Conservation (phyloP, 2,797 vertebrate species). For the Menidia menidia region DNA sequence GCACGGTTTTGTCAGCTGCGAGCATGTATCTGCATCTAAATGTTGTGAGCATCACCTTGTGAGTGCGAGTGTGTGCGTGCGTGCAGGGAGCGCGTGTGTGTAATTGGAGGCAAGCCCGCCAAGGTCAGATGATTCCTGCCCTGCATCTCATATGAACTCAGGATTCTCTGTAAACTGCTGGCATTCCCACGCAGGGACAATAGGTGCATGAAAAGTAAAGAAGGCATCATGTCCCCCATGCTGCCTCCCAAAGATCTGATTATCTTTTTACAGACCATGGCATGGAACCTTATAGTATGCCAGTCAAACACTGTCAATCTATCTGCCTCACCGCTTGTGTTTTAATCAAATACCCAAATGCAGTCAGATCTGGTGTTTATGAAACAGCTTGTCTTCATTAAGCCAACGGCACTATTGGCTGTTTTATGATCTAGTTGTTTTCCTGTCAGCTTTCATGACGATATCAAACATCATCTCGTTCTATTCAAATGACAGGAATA, state of each 20-base stretch:
- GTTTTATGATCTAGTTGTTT: background rate
- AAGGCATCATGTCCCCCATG: constrained; percentile 11
- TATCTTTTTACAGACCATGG: constrained; percentile 8
- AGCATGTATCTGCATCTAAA: constrained; percentile 44
- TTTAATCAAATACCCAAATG: constrained; percentile 29
- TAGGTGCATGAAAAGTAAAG: constrained; percentile 42
- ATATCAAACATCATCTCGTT: background rate
- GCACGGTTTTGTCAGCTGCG: constrained; percentile 29
- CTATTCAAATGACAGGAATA: background rate
- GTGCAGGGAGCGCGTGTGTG: background rate
- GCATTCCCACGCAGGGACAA: constrained; percentile 47
- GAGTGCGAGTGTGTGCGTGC: constrained; percentile 4
- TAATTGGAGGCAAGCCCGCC: constrained; percentile 45
- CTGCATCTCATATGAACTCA: constrained; percentile 68
- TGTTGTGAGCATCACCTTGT: constrained; percentile 13
- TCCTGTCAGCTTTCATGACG: background rate
- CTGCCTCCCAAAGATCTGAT: constrained; percentile 27
- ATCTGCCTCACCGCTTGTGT: constrained; percentile 43
- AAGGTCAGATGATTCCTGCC: constrained; percentile 67
- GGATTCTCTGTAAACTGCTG: constrained; percentile 38
- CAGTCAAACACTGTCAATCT: constrained; percentile 36
- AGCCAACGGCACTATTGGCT: background rate
- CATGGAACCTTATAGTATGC: constrained; percentile 23
- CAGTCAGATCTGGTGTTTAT: constrained; percentile 29
- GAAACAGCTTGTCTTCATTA: constrained; percentile 20